Percentiles rank a stretch among this genome's conserved stretches.
phyloP scores from a whole-genome alignment of 2,113 vertebrate species.

The Carettochelys insculpta region DNA sequence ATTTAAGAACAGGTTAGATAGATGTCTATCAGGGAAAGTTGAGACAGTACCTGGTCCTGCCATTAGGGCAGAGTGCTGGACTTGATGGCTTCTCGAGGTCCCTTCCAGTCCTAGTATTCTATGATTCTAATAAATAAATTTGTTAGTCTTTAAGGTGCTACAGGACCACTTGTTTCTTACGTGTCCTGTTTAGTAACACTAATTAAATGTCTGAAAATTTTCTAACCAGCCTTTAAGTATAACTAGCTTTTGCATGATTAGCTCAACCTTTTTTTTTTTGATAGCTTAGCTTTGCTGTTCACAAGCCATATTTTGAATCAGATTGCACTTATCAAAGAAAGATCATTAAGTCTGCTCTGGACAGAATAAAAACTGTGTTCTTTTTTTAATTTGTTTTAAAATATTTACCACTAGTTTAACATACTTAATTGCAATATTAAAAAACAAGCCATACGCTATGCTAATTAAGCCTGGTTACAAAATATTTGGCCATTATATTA shows the following conservation, averaged over 20 bases:
- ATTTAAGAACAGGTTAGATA: too few relatives aligned
- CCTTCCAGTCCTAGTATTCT: too few relatives aligned
- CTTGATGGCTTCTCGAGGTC: too few relatives aligned
- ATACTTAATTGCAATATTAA: not conserved
- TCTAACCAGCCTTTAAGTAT: not conserved
- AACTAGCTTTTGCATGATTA: not conserved
- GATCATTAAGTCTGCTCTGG: not conserved
- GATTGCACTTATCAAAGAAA: not conserved
- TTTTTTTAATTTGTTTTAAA: not conserved
- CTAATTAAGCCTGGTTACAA: not conserved
- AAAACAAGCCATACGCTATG: too few relatives aligned
- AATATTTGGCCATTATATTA: not conserved
- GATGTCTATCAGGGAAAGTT: too few relatives aligned
- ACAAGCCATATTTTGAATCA: not conserved
- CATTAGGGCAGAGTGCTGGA: too few relatives aligned
- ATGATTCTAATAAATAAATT: too few relatives aligned
- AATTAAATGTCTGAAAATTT: conserved; percentile 13
- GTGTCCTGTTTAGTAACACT: not conserved
- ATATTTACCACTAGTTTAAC: not conserved
- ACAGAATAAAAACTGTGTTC: not conserved
- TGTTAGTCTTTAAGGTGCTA: too few relatives aligned
- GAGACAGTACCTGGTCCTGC: too few relatives aligned
- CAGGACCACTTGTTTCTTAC: too few relatives aligned
- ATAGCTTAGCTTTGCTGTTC: not conserved
- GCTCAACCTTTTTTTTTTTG: conserved; percentile 21